phyloP scores from a whole-genome alignment of 1,140 invertebrate species.

The Magallana ariakensis region DNA sequence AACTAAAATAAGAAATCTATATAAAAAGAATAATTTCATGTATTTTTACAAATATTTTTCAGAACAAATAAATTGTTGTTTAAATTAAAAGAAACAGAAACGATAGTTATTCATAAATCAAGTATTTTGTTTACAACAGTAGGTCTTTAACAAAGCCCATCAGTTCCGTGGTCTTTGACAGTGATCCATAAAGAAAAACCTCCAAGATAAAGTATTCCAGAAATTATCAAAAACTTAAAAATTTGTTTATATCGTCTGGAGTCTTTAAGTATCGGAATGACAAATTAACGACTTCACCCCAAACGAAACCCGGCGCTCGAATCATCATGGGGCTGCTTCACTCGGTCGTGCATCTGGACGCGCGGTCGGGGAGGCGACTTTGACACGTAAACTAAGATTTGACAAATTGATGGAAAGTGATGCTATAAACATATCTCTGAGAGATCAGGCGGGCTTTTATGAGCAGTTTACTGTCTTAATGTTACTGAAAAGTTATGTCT shows the following conservation, averaged over 20 bases:
- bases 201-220: neutral
- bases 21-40: too few species aligned
- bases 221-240: constrained; percentile 39
- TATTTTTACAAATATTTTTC: too few species aligned
- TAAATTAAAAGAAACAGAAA: too few species aligned
- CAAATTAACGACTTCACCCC: constrained; percentile 26
- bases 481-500: constrained; percentile 3
- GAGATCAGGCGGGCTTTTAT: constrained; percentile 3
- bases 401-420: constrained; percentile 43
- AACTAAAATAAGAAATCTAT: too few species aligned
- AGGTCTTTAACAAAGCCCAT: neutral
- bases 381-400: constrained; percentile 35
- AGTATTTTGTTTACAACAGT: neutral
- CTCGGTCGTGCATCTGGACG: constrained; percentile 28
- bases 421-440: constrained; percentile 10
- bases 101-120: too few species aligned
- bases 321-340: constrained; percentile 1
- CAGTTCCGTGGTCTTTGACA: neutral
- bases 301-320: constrained; percentile 1
- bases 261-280: constrained; percentile 31
- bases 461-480: constrained; percentile 21
- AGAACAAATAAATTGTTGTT: too few species aligned
- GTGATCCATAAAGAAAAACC: neutral
- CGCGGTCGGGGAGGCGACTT: constrained; percentile 6
- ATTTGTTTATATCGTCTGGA: constrained; percentile 23